Conservation (phyloP, 2,888 invertebrate species). For the Pteria penguin region DNA sequence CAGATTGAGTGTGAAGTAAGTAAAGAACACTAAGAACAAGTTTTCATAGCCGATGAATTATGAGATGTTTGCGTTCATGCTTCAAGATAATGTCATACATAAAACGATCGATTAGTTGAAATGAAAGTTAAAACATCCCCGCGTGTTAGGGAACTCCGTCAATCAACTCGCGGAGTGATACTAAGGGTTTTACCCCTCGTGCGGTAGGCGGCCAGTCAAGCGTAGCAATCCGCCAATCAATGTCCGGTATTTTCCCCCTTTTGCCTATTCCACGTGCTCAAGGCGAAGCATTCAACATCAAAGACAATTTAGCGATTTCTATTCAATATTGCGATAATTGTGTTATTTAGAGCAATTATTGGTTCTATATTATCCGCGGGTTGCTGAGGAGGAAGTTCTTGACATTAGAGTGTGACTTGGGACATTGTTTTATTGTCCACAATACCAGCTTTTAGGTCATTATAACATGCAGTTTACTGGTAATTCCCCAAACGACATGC, state of each 20-base stretch:
- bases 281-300: conserved; percentile 3
- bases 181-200: neutral
- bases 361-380: conserved; percentile 21
- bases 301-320: conserved; percentile 12
- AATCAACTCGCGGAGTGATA: neutral
- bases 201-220: neutral
- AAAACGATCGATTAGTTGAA: neutral
- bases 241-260: neutral
- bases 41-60: neutral
- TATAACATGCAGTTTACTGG: no score
- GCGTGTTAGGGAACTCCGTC: neutral
- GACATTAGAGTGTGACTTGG: neutral
- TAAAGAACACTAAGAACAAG: neutral
- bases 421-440: neutral
- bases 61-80: neutral
- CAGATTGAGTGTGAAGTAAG: neutral
- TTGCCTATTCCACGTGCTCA: neutral
- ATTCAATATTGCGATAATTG: conserved; percentile 23
- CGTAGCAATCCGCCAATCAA: neutral
- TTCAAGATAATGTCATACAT: neutral
- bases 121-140: neutral
- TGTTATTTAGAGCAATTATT: conserved; percentile 33
- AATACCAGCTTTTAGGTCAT: no score
- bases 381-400: neutral
- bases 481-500: no score